Percentiles rank a stretch among this genome's conserved stretches.
phyloP scores from a whole-genome alignment of 2,113 vertebrate species.

The Brienomyrus longianalis region DNA sequence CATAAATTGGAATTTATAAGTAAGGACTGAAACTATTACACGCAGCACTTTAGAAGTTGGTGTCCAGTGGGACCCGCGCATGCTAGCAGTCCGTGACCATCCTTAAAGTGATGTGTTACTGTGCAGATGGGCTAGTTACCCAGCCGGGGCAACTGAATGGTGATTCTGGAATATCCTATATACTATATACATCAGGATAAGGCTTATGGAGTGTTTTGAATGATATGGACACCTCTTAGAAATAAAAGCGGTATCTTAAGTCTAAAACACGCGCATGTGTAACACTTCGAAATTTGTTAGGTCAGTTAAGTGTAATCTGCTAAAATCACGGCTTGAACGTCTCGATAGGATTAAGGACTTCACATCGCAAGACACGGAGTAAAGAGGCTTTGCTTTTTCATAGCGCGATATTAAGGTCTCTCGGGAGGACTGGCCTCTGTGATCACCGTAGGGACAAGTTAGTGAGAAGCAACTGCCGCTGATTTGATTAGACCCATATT shows the following conservation, averaged over 20 bases:
- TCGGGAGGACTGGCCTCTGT: conserved; percentile 34
- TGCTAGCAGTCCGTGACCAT: background rate
- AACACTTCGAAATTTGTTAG: conserved; percentile 20
- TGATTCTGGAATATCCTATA: background rate
- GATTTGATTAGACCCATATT: background rate
- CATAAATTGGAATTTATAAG: background rate
- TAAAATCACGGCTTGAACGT: conserved; percentile 52
- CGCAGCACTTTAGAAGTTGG: background rate
- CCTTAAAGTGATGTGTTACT: background rate
- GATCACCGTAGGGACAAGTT: conserved; percentile 10
- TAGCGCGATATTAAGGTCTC: conserved; percentile 40
- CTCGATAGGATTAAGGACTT: conserved; percentile 57
- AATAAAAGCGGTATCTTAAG: background rate
- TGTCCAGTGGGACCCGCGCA: background rate
- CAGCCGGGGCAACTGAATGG: background rate
- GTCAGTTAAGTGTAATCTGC: conserved; percentile 57
- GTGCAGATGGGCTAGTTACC: background rate
- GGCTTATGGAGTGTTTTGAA: background rate
- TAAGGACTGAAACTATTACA: background rate
- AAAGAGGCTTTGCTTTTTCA: conserved; percentile 56
- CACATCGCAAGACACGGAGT: conserved; percentile 48
- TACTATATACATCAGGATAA: background rate
- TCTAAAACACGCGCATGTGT: background rate
- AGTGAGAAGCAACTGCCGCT: conserved; percentile 19
- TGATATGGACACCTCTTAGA: background rate